Percentiles rank a stretch among this genome's conserved stretches.
Conservation (phyloP, 2,888 invertebrate genomes). For the Endomychus coccineus region DNA sequence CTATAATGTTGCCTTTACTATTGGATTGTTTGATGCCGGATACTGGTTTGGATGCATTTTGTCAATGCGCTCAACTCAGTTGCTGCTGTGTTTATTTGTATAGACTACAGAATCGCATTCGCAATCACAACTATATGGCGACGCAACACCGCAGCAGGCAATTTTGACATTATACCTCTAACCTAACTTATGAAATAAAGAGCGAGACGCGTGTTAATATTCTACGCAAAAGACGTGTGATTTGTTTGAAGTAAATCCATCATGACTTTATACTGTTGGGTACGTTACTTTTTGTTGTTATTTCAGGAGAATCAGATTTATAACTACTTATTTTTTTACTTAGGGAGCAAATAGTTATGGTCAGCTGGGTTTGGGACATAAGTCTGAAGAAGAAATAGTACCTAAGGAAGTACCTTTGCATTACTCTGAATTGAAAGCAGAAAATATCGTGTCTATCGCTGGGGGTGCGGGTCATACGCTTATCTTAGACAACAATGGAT, state of each 20-base stretch:
- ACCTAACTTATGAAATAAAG: too few relatives aligned
- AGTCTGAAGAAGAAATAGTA: conserved; percentile 58
- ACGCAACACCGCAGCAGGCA: too few relatives aligned
- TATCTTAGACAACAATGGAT: conserved; percentile 58
- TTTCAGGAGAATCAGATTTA: too few relatives aligned
- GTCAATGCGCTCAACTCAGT: too few relatives aligned
- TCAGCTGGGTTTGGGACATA: conserved; percentile 63
- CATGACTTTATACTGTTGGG: conserved; percentile 39
- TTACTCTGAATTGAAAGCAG: conserved; percentile 36
- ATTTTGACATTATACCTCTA: too few relatives aligned
- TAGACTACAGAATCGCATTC: too few relatives aligned
- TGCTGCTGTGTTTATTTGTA: too few relatives aligned
- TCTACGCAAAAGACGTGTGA: not conserved
- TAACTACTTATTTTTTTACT: conserved; percentile 9
- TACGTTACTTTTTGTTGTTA: conserved; percentile 23
- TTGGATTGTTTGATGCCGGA: too few relatives aligned
- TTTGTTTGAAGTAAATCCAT: conserved; percentile 13
- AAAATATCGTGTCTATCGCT: conserved; percentile 54
- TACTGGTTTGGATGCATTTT: too few relatives aligned
- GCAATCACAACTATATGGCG: too few relatives aligned
- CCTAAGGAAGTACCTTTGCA: conserved; percentile 45
- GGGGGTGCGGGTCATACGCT: conserved; percentile 76
- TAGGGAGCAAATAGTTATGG: conserved; percentile 82
- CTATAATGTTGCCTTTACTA: too few relatives aligned
- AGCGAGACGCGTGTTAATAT: not conserved